Percentiles rank a stretch among this genome's conserved stretches.
Evolutionary conservation across 2,797 vertebrate species (phyloP).

Genomic region (Manis crassicaudata): DNA sequence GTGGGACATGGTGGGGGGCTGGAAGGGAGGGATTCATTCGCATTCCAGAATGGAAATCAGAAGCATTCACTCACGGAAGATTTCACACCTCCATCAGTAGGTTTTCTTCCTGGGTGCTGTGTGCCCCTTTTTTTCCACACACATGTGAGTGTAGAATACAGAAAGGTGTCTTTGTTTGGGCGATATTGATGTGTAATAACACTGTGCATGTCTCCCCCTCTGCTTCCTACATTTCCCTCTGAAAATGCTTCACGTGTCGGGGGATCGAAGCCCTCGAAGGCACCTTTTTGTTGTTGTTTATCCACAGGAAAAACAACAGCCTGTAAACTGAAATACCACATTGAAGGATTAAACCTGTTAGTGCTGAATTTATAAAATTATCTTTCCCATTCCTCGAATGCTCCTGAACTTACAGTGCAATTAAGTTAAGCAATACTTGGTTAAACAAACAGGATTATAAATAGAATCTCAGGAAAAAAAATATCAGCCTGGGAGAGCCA

Average conservation of each 20-base stretch:
- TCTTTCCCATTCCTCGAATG: constrained; percentile 4
- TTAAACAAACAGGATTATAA: constrained; percentile 53
- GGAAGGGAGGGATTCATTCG: constrained; percentile 30
- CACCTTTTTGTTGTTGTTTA: constrained; percentile 28
- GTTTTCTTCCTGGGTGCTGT: not conserved
- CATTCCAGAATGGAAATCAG: constrained; percentile 61
- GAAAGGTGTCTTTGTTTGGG: not conserved
- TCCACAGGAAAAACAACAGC: constrained; percentile 46
- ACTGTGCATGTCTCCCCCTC: fast-evolving
- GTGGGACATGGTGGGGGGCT: not conserved
- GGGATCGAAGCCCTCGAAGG: constrained; percentile 45
- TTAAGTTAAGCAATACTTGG: constrained; percentile 12
- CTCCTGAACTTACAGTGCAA: not conserved
- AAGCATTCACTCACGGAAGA: not conserved
- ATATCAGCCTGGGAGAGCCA: not conserved
- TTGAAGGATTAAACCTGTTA: constrained; percentile 22
- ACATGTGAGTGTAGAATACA: not conserved
- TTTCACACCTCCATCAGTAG: not conserved
- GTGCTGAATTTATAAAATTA: constrained; percentile 44
- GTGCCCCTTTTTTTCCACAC: not conserved
- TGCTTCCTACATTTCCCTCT: not conserved
- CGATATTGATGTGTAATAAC: not conserved
- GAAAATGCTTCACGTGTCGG: not conserved
- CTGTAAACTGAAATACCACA: constrained; percentile 3
- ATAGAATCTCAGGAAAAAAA: constrained; percentile 19